Base-by-base conservation (phyloP, 2,797 vertebrate species). In the Borostomias antarcticus region DNA sequence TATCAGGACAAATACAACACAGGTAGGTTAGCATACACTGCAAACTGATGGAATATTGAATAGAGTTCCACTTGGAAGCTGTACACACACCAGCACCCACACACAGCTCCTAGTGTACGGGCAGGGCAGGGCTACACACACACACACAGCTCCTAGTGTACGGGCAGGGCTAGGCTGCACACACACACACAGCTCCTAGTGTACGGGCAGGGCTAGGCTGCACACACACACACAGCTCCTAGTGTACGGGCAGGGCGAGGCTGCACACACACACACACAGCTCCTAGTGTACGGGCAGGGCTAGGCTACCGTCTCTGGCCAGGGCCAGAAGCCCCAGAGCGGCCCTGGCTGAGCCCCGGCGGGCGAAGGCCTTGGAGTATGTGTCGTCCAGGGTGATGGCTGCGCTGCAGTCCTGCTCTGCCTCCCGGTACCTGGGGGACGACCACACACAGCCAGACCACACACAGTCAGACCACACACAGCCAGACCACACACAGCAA, bases 351-450 rank as follows among this genome's bases (percentile, higher is more conserved):
- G 94, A 95, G 66, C 93, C 97, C 65, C 97, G 93, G 74, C 98
- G 93, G 58, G 97, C 96, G 58, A 96, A 97, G 9, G 96, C 98
- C 89, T 99, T 99, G 45, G 91, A 92, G 81, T 99, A 99, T 0
- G 94, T 93, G 2, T 72, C 64, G 84, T 99, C 98, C 68, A 98
- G 86, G 43, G 76, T 81, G 45, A 99, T 86, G 59, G 98, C 96
- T 69, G 75, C 87, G 8, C 90, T 92, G 78, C 98, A 99, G 84
- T 99, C 98, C 58, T 92, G 84, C 85, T 99, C 97, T 21, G 96
- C 96, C 77, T 98, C 95, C 63, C 87, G 72, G 33, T 90, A 98
- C 82, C 98, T 99, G 71, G 30, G 69, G 32, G n/a, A n/a, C n/a
- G n/a, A n/a, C n/a, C n/a, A n/a, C n/a, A n/a, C n/a, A n/a, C 37